Conservation (phyloP, 2,797 vertebrate species). For the Myotis findleyi region DNA sequence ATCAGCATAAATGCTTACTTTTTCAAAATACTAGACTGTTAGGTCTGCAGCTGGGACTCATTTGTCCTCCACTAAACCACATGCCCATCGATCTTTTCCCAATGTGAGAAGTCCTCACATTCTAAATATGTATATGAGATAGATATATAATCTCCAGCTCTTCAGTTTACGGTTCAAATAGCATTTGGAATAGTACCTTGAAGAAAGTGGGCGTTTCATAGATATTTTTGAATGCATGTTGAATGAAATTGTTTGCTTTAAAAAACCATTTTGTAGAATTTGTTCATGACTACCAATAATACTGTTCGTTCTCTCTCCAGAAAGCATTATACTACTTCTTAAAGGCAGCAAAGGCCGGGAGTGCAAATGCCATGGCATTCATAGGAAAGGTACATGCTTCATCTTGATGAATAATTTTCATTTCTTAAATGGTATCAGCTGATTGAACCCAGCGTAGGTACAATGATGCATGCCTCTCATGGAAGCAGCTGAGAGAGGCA, state of each 20-base stretch:
- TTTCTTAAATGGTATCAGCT: slow-evolving; percentile 21
- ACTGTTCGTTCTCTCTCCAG: slow-evolving; percentile 78
- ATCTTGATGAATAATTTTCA: slow-evolving; percentile 47
- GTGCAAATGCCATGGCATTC: slow-evolving; percentile 83
- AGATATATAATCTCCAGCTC: not conserved
- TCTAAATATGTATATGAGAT: slow-evolving; percentile 26
- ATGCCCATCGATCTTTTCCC: slow-evolving; percentile 14
- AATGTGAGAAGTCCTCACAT: slow-evolving; percentile 48
- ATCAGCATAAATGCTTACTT: not conserved
- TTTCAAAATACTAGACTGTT: slow-evolving; percentile 47
- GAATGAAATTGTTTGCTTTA: slow-evolving; percentile 51
- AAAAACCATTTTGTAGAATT: slow-evolving; percentile 35
- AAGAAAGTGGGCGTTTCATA: slow-evolving; percentile 20
- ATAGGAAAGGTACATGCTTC: slow-evolving; percentile 83
- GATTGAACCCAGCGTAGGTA: not conserved
- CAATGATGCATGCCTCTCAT: not conserved
- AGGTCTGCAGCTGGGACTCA: slow-evolving; percentile 33
- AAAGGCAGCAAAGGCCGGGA: slow-evolving; percentile 83
- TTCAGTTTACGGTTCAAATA: slow-evolving; percentile 50
- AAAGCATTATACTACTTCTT: slow-evolving; percentile 86
- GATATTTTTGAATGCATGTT: slow-evolving; percentile 37
- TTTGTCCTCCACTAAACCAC: slow-evolving; percentile 25
- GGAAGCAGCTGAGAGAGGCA: not conserved
- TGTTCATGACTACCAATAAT: slow-evolving; percentile 60
- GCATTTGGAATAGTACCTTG: slow-evolving; percentile 40